Percentiles rank a stretch among this genome's conserved stretches.
Evolutionary conservation across 2,888 invertebrate species (phyloP).

Genomic region (Beris chalybata): DNA sequence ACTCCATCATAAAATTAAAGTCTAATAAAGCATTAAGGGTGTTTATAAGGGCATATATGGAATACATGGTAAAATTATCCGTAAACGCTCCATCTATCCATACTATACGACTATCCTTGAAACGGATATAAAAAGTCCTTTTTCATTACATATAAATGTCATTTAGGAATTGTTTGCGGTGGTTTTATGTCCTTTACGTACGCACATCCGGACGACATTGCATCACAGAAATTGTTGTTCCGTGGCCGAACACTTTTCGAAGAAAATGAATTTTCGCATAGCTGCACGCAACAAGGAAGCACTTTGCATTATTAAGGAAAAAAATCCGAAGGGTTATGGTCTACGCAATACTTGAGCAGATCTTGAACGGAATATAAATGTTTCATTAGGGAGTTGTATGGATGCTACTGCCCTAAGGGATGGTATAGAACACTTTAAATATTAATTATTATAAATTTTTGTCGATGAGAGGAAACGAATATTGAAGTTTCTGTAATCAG

Average conservation of each 20-base stretch:
- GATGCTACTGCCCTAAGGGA: too few species aligned
- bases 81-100: too few species aligned
- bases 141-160: neutral
- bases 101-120: constrained; percentile 2
- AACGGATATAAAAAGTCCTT: constrained; percentile 10
- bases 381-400: neutral
- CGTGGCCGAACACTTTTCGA: neutral
- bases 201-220: neutral
- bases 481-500: too few species aligned
- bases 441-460: too few species aligned
- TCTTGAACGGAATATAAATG: constrained; percentile 15
- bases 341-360: neutral
- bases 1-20: neutral
- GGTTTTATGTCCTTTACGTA: constrained; percentile 21
- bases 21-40: constrained; percentile 1
- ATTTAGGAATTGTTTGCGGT: constrained; percentile 21
- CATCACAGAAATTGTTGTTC: neutral
- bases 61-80: too few species aligned
- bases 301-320: constrained; percentile 37
- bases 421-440: too few species aligned
- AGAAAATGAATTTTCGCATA: constrained; percentile 35
- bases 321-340: constrained; percentile 24
- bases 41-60: too few species aligned
- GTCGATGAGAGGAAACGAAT: too few species aligned
- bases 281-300: constrained; percentile 37